Evolutionary conservation across 1,140 invertebrate species (phyloP).

Genomic region (Achatina immaculata): DNA sequence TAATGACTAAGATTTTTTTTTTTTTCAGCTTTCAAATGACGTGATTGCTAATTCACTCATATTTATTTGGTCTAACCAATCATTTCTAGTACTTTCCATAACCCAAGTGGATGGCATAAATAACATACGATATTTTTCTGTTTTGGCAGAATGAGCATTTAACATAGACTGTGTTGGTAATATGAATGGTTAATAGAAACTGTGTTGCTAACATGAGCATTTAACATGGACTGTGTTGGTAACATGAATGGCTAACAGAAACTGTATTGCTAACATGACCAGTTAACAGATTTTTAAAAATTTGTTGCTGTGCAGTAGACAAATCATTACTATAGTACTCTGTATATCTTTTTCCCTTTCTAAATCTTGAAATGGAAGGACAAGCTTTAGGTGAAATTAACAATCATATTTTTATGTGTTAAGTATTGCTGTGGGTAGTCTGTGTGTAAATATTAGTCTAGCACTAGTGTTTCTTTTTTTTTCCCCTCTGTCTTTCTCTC

Average conservation of each 20-base stretch:
- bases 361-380: constrained; percentile 26
- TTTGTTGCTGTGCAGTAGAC: no score
- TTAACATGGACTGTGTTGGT: neutral
- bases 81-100: neutral
- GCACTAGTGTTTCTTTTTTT: no score
- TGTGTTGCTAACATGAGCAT: neutral
- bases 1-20: no score
- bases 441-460: no score
- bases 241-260: neutral
- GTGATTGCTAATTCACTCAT: no score
- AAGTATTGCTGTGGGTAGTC: no score
- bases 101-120: neutral
- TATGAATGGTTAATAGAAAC: neutral
- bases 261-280: neutral
- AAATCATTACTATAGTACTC: no score
- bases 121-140: neutral
- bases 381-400: constrained; percentile 34
- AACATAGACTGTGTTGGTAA: neutral
- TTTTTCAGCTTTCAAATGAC: no score
- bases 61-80: no score
- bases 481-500: no score
- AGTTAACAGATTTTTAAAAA: no score
- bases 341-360: no score
- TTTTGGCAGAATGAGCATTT: neutral
- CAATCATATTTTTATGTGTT: constrained; percentile 30